phyloP scores from a whole-genome alignment of 2,888 invertebrate genomes.

The Drosophila subsilvestris region DNA sequence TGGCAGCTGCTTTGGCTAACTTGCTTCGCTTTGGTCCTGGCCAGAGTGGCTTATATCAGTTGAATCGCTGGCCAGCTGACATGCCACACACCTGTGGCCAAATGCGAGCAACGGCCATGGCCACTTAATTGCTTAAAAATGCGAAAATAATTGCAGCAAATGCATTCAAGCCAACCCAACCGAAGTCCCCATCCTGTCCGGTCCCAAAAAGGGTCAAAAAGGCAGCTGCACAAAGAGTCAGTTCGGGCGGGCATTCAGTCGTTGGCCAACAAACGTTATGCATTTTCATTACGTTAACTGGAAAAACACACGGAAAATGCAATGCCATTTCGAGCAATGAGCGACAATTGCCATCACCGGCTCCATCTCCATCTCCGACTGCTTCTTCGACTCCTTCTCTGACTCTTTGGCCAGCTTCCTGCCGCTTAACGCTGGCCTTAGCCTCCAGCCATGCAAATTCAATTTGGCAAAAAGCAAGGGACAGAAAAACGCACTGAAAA shows the following conservation, averaged over 20 bases:
- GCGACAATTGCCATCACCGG: conserved; percentile 62
- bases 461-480: conserved; percentile 60
- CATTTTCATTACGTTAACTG: conserved; percentile 64
- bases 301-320: conserved; percentile 47
- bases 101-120: conserved; percentile 21
- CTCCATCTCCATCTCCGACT: conserved; percentile 11
- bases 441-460: conserved; percentile 75
- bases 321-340: conserved; percentile 44
- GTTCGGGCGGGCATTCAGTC: neutral
- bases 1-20: conserved; percentile 37
- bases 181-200: neutral
- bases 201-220: conserved; percentile 11
- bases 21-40: conserved; percentile 6
- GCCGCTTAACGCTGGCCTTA: conserved; percentile 60
- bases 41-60: conserved; percentile 50
- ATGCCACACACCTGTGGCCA: conserved; percentile 66
- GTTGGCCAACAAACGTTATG: conserved; percentile 36
- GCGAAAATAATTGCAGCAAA: conserved; percentile 70
- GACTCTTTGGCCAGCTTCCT: conserved; percentile 29
- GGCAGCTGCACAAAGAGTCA: conserved; percentile 15
- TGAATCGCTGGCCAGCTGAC: conserved; percentile 34
- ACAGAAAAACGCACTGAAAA: conserved; percentile 41
- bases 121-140: conserved; percentile 73
- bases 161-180: conserved; percentile 39
- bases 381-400: conserved; percentile 12